phyloP scores from a whole-genome alignment of 2,797 vertebrate genomes.

The Lemur catta region DNA sequence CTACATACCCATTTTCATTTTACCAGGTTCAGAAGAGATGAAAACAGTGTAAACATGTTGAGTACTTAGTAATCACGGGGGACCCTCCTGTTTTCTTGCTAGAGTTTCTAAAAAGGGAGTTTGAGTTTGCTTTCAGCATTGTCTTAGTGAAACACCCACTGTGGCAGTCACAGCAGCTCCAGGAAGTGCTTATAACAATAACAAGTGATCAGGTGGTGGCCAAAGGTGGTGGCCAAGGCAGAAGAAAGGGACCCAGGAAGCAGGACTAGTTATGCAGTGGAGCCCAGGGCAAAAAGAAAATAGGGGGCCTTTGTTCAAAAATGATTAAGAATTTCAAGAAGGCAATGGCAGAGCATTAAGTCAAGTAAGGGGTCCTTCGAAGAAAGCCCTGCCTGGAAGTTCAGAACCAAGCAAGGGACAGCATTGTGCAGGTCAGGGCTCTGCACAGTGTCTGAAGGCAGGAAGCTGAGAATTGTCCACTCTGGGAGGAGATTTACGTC shows the following conservation, averaged over 20 bases:
- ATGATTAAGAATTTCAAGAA: background rate
- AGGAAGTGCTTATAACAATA: background rate
- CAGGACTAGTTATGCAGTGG: background rate
- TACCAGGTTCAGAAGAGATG: constrained; percentile 1
- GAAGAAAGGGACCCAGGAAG: background rate
- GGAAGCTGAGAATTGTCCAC: background rate
- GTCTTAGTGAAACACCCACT: background rate
- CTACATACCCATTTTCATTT: constrained; percentile 54
- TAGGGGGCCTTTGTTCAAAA: background rate
- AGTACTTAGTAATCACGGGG: constrained; percentile 36
- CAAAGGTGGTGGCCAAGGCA: background rate
- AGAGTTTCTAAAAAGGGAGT: constrained; percentile 22
- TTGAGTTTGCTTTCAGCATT: background rate
- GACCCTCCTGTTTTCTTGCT: constrained; percentile 17
- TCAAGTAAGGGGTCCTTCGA: background rate
- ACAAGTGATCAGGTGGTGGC: background rate
- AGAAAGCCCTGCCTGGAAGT: background rate
- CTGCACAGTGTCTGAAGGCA: background rate
- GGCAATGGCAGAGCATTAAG: background rate
- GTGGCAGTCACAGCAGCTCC: background rate
- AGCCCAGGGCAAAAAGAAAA: background rate
- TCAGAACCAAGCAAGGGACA: background rate
- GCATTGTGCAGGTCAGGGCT: background rate
- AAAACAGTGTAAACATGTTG: constrained; percentile 38
- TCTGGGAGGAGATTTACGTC: background rate